Evolutionary conservation across 2,888 invertebrate genomes (phyloP).

Genomic region (Limnephilus auricula): DNA sequence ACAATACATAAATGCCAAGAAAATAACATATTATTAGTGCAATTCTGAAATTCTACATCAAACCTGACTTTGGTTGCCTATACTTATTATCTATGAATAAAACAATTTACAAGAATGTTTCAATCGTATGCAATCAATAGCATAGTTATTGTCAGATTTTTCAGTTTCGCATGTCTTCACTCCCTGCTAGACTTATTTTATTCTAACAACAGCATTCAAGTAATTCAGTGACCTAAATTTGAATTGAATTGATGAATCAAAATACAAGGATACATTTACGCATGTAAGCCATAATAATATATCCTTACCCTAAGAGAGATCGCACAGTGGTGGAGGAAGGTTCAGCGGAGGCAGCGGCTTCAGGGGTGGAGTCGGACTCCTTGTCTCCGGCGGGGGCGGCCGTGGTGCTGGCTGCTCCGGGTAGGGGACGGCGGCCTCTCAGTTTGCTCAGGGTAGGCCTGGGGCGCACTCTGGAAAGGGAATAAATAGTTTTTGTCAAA

Average conservation of each 20-base stretch:
- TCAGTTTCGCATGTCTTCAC: background rate
- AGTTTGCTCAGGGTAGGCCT: slow-evolving; percentile 71
- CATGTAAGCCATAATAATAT: background rate
- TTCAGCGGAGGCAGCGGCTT: slow-evolving; percentile 64
- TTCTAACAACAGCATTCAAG: background rate
- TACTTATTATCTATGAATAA: background rate
- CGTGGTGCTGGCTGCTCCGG: slow-evolving; percentile 68
- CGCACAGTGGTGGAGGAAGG: slow-evolving; percentile 58
- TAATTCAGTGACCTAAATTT: background rate
- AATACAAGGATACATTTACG: background rate
- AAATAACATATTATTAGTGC: background rate
- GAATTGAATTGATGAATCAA: background rate
- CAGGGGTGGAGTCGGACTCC: slow-evolving; percentile 59
- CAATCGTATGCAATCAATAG: background rate
- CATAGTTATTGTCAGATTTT: background rate
- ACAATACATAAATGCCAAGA: background rate
- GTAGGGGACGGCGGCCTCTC: slow-evolving; percentile 68
- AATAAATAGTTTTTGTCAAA: background rate
- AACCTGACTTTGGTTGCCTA: background rate
- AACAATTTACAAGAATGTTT: background rate
- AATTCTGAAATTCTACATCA: background rate
- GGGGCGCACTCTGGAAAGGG: background rate
- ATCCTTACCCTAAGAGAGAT: slow-evolving; percentile 58
- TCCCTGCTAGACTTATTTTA: background rate
- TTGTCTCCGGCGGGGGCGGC: slow-evolving; percentile 64